A percentile compares a stretch with the other conserved stretches of the same genome.
Conservation (phyloP, 2,797 vertebrate species). For the Fistularia tabacaria region DNA sequence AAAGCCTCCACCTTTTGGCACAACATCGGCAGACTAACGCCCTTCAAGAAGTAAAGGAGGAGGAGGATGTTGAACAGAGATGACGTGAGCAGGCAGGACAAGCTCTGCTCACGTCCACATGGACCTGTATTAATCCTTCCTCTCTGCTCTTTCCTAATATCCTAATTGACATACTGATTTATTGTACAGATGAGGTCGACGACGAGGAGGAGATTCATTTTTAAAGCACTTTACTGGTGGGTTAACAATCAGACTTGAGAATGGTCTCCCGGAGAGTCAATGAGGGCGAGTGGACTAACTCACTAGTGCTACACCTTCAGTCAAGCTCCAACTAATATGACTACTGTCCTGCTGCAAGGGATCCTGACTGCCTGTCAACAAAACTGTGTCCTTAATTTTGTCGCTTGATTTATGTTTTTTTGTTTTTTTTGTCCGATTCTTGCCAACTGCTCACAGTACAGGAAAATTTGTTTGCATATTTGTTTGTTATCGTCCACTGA, state of each 20-base stretch:
- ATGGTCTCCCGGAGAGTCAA: conserved; percentile 7
- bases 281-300: conserved; percentile 39
- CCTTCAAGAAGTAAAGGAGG: conserved; percentile 86
- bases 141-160: conserved; percentile 36
- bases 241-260: conserved; percentile 68
- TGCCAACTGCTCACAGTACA: conserved; percentile 67
- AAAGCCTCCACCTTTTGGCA: conserved; percentile 97
- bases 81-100: conserved; percentile 32
- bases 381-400: conserved; percentile 42
- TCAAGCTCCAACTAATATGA: conserved; percentile 13
- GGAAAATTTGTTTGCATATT: conserved; percentile 44
- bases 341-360: conserved; percentile 56
- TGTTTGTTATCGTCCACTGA: conserved; percentile 40
- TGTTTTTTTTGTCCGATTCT: conserved; percentile 38
- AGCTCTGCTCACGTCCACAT: conserved; percentile 65
- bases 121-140: conserved; percentile 46
- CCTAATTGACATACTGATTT: conserved; percentile 40
- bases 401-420: conserved; percentile 27
- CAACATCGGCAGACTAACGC: conserved; percentile 91
- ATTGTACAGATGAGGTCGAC: conserved; percentile 41
- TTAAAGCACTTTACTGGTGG: conserved; percentile 83
- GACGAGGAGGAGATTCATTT: conserved; percentile 37
- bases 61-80: conserved; percentile 6
- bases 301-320: conserved; percentile 48
- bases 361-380: conserved; percentile 40